phyloP scores from a whole-genome alignment of 2,113 vertebrate genomes.

The Rana temporaria region DNA sequence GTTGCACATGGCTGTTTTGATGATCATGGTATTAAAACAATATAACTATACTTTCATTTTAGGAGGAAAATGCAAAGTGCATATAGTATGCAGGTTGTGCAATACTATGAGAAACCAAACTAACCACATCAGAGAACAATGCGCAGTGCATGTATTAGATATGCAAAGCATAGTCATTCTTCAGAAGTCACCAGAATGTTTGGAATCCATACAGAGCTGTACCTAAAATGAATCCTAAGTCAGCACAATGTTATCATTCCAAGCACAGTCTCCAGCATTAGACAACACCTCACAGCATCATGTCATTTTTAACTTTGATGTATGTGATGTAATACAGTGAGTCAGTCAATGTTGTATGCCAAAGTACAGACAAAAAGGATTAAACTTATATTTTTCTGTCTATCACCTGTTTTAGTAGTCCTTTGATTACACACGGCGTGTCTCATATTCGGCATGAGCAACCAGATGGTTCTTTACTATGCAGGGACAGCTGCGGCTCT shows the following conservation, averaged over 20 bases:
- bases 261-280: neutral
- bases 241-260: conserved; percentile 42
- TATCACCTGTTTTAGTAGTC: conserved; percentile 25
- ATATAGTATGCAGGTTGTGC: too few relatives aligned
- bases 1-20: too few relatives aligned
- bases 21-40: too few relatives aligned
- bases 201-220: conserved; percentile 8
- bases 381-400: conserved; percentile 26
- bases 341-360: conserved; percentile 28
- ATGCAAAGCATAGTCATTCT: conserved; percentile 12
- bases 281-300: neutral
- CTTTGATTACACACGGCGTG: conserved; percentile 4
- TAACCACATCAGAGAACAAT: conserved; percentile 44
- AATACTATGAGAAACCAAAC: neutral
- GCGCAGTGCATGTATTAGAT: neutral
- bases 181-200: conserved; percentile 39
- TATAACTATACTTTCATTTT: too few relatives aligned
- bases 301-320: conserved; percentile 31
- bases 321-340: conserved; percentile 34
- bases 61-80: too few relatives aligned
- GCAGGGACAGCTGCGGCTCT: conserved; percentile 11
- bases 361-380: conserved; percentile 17
- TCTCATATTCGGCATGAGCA: neutral
- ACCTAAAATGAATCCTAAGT: neutral
- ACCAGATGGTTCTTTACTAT: conserved; percentile 25